A percentile compares a stretch with the other conserved stretches of the same genome.
phyloP scores from a whole-genome alignment of 2,797 vertebrate species.

The Myotis pilosus region DNA sequence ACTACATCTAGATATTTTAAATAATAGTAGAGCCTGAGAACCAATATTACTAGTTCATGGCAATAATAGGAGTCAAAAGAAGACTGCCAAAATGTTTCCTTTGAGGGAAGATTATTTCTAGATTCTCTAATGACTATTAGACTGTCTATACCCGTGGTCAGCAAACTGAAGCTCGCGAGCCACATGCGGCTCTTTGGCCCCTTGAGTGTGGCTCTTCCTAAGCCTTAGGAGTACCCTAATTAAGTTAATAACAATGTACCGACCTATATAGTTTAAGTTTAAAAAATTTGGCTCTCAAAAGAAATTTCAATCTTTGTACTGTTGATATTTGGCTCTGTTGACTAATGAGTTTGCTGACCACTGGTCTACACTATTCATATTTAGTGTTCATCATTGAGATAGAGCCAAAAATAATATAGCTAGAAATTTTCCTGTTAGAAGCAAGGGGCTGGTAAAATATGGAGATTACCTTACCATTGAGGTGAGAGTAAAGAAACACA shows the following conservation, averaged over 20 bases:
- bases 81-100: background rate
- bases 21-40: background rate
- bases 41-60: background rate
- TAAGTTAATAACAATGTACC: no score
- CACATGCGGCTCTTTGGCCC: no score
- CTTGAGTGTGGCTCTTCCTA: no score
- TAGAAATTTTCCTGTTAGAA: conserved; percentile 35
- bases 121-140: background rate
- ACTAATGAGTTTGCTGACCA: no score
- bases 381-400: background rate
- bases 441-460: background rate
- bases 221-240: no score
- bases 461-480: background rate
- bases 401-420: background rate
- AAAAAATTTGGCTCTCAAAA: no score
- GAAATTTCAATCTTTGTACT: no score
- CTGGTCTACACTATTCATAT: background rate
- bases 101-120: background rate
- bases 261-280: no score
- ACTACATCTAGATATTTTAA: background rate
- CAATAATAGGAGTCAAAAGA: conserved; percentile 1
- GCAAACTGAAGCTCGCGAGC: no score
- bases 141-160: background rate
- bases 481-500: background rate
- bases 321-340: no score